Evolutionary conservation across 2,113 vertebrate species (phyloP), one percentile per base, ranked within the genome.

Genomic region (Erythrocercus mccallii): DNA sequence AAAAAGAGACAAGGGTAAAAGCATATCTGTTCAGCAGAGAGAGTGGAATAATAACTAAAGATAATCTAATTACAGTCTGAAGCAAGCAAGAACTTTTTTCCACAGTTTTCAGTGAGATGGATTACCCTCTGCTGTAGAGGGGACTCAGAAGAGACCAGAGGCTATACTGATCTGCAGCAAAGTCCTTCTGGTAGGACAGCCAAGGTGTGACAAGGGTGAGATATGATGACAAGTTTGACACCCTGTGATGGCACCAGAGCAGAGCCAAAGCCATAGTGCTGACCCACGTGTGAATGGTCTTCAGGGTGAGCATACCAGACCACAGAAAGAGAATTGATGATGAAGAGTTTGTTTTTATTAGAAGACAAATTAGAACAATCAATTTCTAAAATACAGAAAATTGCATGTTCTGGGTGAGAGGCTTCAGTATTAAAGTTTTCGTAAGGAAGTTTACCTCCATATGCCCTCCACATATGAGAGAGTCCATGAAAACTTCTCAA

Each of bases 331-430:
- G 38, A 65, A 21, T 4, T 62, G 50, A 81, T 48, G 53, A 40
- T 25, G 38, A 81, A 66, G 37, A 40, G n/a, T 27, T 90, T 83
- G 40, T 30, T 83, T 86, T 78, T 47, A 81, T 62, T 86, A 91
- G 31, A 88, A 83, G 64, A 77, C 22, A 91, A 92, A 92, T 95
- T 78, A 81, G 47, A 91, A 81, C 17, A 54, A 86, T 87, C 60
- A 56, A 6, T 38, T 92, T 81, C 27, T 62, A 47, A 86, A 95
- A 83, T 15, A 47, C 30, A 81, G 50, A 83, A 95, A 91, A 94
- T 77, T 57, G 42, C 76, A 86, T 95, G 86, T 83, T 94, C 86
- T 77, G 80, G 54, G 3, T 70, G 83, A 94, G 44, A 86, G 38
- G 58, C 9, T 86, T 70, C 56, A 70, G 18, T 28, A 48, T 30